Base-by-base conservation (phyloP, 2,888 invertebrate genomes). In the Lathronympha strigana region DNA sequence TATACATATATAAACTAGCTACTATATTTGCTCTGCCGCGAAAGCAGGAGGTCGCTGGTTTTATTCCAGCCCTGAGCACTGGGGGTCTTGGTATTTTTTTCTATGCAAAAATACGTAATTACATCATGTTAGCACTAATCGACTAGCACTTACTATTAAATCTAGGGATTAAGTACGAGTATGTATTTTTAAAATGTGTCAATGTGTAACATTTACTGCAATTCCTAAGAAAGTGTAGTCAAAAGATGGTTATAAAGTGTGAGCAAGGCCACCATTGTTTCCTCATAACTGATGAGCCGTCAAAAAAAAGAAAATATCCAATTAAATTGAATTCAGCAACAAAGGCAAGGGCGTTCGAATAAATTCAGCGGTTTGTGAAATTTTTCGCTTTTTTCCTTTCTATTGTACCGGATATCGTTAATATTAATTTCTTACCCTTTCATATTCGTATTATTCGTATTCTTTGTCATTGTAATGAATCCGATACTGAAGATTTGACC, bases 401-500 rank as follows among this genome's bases (percentile, higher is more conserved):
- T 87, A 88, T 91, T 88, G 88, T 86, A 72, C 77, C 77, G 79
- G 79, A 86, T 89, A 91, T 90, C 91, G 91, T 92, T 92, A 92
- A 92, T 92, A 91, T 92, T 92, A 90, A 91, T 92, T 88, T 92
- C 90, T 84, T 85, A 88, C 74, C 75, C 79, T 86, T 90, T 90
- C 88, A 87, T 88, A 88, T 87, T 87, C 87, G 76, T 69, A 80
- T 82, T 78, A 83, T 84, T 83, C 74, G 76, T 43, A 55, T 31
- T 57, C 90, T 92, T 92, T 91, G 91, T 90, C 86, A 90, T 92
- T 91, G 75, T 87, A 91, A 91, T 91, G 77, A 78, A 57, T 57
- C 75, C 72, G 75, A 73, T 74, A 73, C 75, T 73, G 76, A 77
- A 58, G 33, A 49, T 63, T 57, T 55, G 51, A 50, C 60, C 61